Percentiles rank a stretch among this genome's conserved stretches.
These are phyloP conservation scores for Nemotelus nigrinus DNA, from an alignment of 2,888 invertebrate species.

Conservation along the genomic window DNA sequence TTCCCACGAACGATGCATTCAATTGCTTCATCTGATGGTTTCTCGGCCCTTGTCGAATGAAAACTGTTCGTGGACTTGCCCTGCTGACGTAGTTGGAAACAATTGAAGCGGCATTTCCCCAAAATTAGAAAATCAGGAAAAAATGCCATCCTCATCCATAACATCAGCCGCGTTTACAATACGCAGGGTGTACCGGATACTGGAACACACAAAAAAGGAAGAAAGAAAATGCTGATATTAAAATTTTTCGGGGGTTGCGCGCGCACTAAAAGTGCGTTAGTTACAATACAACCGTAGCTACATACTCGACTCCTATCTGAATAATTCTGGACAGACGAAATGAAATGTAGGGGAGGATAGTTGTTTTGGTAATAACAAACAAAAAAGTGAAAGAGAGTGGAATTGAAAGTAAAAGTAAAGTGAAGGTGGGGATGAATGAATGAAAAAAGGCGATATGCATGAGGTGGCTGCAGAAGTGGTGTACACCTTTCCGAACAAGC, in stretches of 20 bases:
- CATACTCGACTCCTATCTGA: background rate
- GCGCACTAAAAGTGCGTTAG: constrained; percentile 18
- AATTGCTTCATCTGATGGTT: no score
- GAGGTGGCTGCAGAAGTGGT: constrained; percentile 35
- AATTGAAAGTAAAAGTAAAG: constrained; percentile 33
- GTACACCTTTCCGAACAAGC: constrained; percentile 38
- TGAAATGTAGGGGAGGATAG: constrained; percentile 35
- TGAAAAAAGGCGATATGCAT: constrained; percentile 38
- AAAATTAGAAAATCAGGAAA: constrained; percentile 13
- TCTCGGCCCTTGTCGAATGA: no score
- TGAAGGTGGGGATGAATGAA: constrained; percentile 31
- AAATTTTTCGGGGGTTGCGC: constrained; percentile 35
- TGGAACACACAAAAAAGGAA: constrained; percentile 20
- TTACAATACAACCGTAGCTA: background rate
- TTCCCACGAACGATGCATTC: no score
- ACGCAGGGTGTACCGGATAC: background rate
- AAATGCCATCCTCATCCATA: constrained; percentile 27
- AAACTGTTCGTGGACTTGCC: background rate
- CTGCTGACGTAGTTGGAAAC: background rate
- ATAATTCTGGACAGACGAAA: constrained; percentile 24
- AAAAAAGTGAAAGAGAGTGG: constrained; percentile 25
- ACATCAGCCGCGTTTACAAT: background rate
- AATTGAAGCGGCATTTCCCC: constrained; percentile 15
- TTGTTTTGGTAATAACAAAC: constrained; percentile 43
- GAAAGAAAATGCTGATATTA: constrained; percentile 32